Base-by-base conservation (phyloP, 2,113 vertebrate species). In the Marcusenius ussheri region DNA sequence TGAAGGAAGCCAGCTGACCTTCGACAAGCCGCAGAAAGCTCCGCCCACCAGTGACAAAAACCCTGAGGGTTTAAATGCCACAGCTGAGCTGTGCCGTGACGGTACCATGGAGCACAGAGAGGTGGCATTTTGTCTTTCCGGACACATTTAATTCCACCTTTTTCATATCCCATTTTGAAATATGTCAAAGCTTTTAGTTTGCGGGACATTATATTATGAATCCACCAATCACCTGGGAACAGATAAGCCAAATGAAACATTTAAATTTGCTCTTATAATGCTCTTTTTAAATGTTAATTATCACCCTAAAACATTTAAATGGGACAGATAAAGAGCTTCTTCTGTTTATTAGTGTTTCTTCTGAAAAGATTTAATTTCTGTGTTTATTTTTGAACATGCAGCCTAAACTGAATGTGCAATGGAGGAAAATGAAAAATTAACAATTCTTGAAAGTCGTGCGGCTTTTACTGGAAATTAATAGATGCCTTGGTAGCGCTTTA, bases 401-500 rank as follows among this genome's bases (percentile, higher is more conserved):
- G 83, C 83, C 74, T 70, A 31, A 47, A 88, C 87, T 49, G 89
- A 91, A 90, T 90, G 83, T 51, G 86, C 92, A 93, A 93, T 93
- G 93, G 92, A 92, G 87, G 92, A 90, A 93, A 94, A 94, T 92
- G 85, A 93, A 93, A 92, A 91, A 91, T 77, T 1, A 90, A 70
- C 84, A 1, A 89, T 90, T 93, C 89, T 90, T 49, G 93, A 93
- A 93, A 89, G 83, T 42, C 88, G 62, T 1, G 86, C 92, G 91
- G 93, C 94, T 93, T 80, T 93, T 94, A 93, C 91, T 90, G 87
- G 91, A 93, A 93, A 89, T 93, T 93, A 94, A 95, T 94, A 93
- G 94, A 95, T 93, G 93, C 92, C 93, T 93, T 93, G 93, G 91
- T 21, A 83, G 88, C 89, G 89, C 92, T 90, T 56, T 24, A 50